Conservation (phyloP, 2,888 invertebrate genomes). For the Congeria kusceri region DNA sequence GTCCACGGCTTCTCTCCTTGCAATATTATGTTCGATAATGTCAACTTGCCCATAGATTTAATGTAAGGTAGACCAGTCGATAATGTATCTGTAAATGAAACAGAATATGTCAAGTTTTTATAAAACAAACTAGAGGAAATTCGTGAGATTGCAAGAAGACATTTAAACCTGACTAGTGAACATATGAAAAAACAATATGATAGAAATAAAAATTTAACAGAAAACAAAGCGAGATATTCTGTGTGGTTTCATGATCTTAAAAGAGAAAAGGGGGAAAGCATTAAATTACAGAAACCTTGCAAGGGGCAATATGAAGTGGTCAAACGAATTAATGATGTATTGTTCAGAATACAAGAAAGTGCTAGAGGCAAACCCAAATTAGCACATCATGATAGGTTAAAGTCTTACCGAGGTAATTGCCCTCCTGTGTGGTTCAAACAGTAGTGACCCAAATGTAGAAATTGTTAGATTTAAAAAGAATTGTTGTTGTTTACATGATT, state of each 20-base stretch:
- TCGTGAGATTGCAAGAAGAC: too few species aligned
- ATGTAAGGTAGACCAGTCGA: too few species aligned
- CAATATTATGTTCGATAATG: constrained; percentile 39
- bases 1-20: constrained; percentile 38
- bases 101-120: too few species aligned
- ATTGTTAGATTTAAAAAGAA: too few species aligned
- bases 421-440: too few species aligned
- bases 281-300: constrained; percentile 17
- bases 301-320: constrained; percentile 19
- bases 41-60: constrained; percentile 4
- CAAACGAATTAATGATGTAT: constrained; percentile 24
- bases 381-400: constrained; percentile 34
- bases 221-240: constrained; percentile 1
- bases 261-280: constrained; percentile 5
- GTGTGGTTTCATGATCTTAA: constrained; percentile 29
- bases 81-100: too few species aligned
- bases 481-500: too few species aligned
- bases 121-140: too few species aligned
- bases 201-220: too few species aligned
- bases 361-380: constrained; percentile 5
- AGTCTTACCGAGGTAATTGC: neutral
- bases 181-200: too few species aligned
- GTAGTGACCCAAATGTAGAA: neutral
- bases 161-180: too few species aligned
- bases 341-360: constrained; percentile 12